phyloP scores from a whole-genome alignment of 2,113 vertebrate species.

The Sphyrna mokarran region DNA sequence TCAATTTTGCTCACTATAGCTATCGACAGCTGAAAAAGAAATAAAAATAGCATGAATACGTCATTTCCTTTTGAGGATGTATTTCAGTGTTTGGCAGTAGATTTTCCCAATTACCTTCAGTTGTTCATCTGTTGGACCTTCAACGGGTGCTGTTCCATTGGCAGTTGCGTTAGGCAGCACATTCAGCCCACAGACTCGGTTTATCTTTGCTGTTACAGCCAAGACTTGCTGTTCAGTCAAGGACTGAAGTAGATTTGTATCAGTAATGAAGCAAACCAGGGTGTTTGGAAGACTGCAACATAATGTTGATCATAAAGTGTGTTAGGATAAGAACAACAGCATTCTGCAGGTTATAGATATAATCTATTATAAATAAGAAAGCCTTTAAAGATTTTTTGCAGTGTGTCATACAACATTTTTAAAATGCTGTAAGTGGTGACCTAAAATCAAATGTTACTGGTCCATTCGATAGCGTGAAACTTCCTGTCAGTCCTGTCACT shows the following conservation, averaged over 20 bases:
- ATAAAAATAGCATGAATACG: no score
- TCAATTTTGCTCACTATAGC: conserved; percentile 27
- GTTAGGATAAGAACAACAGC: neutral
- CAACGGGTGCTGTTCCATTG: neutral
- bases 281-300: conserved; percentile 38
- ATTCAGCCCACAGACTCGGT: neutral
- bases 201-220: neutral
- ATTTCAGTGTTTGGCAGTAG: neutral
- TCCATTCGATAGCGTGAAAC: neutral
- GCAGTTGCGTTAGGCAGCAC: neutral
- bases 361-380: neutral
- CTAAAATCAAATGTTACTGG: neutral
- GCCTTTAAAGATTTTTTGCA: neutral
- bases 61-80: no score
- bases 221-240: neutral
- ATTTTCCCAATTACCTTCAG: neutral
- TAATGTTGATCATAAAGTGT: neutral
- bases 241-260: neutral
- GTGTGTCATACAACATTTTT: neutral
- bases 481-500: neutral
- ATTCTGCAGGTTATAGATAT: neutral
- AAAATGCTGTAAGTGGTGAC: neutral
- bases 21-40: conserved; percentile 26
- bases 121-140: conserved; percentile 19
- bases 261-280: conserved; percentile 38